Percentiles rank a stretch among this genome's conserved stretches.
These are phyloP conservation scores for Pseudoips prasinana DNA, from an alignment of 2,888 invertebrate genomes.

Conservation along the genomic window DNA sequence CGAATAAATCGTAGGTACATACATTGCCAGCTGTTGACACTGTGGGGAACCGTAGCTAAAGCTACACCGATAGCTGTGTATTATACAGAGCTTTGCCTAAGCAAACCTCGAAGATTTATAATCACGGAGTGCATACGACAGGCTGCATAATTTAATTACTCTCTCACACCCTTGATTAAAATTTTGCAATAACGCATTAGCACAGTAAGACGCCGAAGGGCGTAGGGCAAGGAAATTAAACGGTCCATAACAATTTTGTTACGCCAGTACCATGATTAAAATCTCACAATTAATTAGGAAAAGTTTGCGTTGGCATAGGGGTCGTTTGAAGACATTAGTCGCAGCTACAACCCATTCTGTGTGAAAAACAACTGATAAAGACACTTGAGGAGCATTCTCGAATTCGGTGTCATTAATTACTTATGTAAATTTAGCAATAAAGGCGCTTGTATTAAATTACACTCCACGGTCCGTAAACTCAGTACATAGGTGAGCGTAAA, in stretches of 20 bases:
- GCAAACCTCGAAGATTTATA: conserved; percentile 71
- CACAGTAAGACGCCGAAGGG: conserved; percentile 67
- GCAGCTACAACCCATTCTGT: conserved; percentile 34
- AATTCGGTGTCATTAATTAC: conserved; percentile 1
- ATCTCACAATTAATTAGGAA: conserved; percentile 77
- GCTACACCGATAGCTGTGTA: conserved; percentile 26
- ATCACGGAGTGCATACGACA: conserved; percentile 75
- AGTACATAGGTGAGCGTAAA: no score
- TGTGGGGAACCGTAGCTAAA: conserved; percentile 21
- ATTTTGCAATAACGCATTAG: conserved; percentile 77
- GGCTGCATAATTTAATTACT: conserved; percentile 80
- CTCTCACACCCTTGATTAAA: conserved; percentile 79
- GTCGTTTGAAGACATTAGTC: conserved; percentile 47
- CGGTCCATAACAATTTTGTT: conserved; percentile 77
- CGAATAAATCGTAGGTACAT: not conserved
- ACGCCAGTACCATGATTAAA: conserved; percentile 76
- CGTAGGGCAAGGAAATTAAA: conserved; percentile 74
- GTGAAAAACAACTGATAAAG: conserved; percentile 33
- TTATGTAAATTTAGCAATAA: no score
- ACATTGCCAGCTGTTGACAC: conserved; percentile 40
- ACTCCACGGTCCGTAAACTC: no score
- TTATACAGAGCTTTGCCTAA: conserved; percentile 41
- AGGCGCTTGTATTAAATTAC: no score
- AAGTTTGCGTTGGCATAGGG: conserved; percentile 54
- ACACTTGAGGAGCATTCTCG: conserved; percentile 15